Base-by-base conservation (phyloP, 1,140 invertebrate genomes). In the Bombus ignitus region DNA sequence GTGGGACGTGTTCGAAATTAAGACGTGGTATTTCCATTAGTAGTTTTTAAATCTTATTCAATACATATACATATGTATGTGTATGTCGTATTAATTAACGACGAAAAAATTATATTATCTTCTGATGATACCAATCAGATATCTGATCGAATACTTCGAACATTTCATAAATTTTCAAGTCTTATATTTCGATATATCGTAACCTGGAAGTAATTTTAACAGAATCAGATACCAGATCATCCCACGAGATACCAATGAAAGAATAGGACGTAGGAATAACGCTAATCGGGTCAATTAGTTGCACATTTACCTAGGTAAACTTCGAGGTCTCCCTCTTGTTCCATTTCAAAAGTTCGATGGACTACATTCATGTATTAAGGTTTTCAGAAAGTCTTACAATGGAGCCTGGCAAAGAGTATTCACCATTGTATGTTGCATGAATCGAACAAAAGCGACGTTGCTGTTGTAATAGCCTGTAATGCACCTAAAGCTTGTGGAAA, bases 301-400 rank as follows among this genome's bases (percentile, higher is more conserved):
- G 75, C 57, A 77, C 75, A 62, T 77, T 77, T 77, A 57, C 57
- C 5, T 47, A 18, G 25, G 32, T 25, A 44, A 68, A 68, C 65
- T 68, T 68, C n/a, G 53, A 44, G 28, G 42, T 68, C 37, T 70
- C 65, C 42, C 8, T 18, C 15, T 32, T 79, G 77, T 68, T 68
- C 65, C 65, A 37, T 79, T 79, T 79, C 18, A 53, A 70, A 80
- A 70, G 77, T 80, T 80, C 77, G 42, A 80, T 25, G 77, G 32
- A 70, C 65, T n/a, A 70, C 65, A 47, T 68, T 68, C 65, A 18
- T 68, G 62, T 80, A 76, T 66, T 37, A 80, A 44, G 6, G 62
- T 80, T 80, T 47, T 53, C 77, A 80, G 32, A 68, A 35, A 68
- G 42, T 47, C 65, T 80, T 80, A 80, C 65, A 80, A 80, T 80